These are phyloP conservation scores for Xanthorhoe spadicearia DNA, from an alignment of 2,888 invertebrate genomes.

Conservation along the genomic window DNA sequence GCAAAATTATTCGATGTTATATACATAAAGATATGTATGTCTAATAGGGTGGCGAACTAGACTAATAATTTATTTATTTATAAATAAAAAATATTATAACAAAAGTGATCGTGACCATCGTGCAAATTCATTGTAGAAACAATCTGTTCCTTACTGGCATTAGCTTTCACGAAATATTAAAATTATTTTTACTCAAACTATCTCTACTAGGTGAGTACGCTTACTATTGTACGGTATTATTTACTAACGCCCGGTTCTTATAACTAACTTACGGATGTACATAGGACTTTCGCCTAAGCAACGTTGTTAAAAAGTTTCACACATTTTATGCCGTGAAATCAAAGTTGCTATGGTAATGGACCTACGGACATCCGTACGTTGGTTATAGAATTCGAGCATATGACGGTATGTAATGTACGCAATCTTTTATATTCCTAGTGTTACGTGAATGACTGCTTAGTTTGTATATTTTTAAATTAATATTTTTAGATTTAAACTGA, in stretches of 20 bases:
- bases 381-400: no score
- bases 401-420: slow-evolving; percentile 59
- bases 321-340: no score
- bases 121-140: slow-evolving; percentile 57
- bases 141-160: slow-evolving; percentile 66
- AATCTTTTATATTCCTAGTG: slow-evolving; percentile 70
- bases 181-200: slow-evolving; percentile 71
- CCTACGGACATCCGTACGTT: no score
- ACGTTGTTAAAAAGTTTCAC: no score
- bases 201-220: slow-evolving; percentile 67
- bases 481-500: slow-evolving; percentile 63
- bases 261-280: no score
- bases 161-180: slow-evolving; percentile 58
- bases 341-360: no score
- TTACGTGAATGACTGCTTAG: slow-evolving; percentile 83
- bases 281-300: no score
- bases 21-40: slow-evolving; percentile 38
- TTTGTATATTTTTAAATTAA: slow-evolving; percentile 78
- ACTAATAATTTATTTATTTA: slow-evolving; percentile 63
- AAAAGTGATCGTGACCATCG: slow-evolving; percentile 44
- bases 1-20: slow-evolving; percentile 31
- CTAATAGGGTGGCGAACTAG: slow-evolving; percentile 47
- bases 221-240: slow-evolving; percentile 79
- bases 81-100: slow-evolving; percentile 40
- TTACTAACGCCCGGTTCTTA: no score